Evolutionary conservation across 2,888 invertebrate genomes (phyloP).

Genomic region (Tridacna crocea): DNA sequence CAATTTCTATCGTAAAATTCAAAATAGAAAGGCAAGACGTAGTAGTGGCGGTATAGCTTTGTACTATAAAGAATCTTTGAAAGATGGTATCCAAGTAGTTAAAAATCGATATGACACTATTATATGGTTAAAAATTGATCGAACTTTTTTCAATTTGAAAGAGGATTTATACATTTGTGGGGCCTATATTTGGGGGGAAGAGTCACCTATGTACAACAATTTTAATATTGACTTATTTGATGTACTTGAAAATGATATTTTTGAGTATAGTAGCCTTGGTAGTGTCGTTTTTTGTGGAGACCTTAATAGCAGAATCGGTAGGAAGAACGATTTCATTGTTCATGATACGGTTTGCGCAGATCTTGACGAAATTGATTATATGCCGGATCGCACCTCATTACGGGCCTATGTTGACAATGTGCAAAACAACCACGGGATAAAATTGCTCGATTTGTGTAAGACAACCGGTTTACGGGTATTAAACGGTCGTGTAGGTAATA

Average conservation of each 20-base stretch:
- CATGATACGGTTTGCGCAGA: conserved; percentile 36
- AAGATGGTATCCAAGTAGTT: neutral
- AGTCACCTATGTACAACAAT: too few relatives aligned
- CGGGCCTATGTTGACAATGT: too few relatives aligned
- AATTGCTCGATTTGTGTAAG: too few relatives aligned
- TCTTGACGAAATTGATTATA: conserved; percentile 14
- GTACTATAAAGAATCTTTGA: conserved; percentile 6
- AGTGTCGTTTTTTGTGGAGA: too few relatives aligned
- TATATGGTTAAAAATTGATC: conserved; percentile 15
- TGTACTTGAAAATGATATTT: too few relatives aligned
- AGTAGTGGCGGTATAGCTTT: conserved; percentile 3
- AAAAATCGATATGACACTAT: conserved; percentile 1
- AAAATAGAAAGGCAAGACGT: neutral
- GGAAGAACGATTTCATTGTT: too few relatives aligned
- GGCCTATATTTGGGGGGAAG: conserved; percentile 28
- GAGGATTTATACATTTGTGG: conserved; percentile 16
- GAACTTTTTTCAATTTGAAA: neutral
- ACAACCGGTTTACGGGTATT: neutral
- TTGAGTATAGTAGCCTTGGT: too few relatives aligned
- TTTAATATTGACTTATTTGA: too few relatives aligned
- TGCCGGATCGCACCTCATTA: too few relatives aligned
- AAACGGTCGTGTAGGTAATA: too few relatives aligned
- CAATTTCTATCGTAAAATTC: conserved; percentile 11
- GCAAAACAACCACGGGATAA: too few relatives aligned
- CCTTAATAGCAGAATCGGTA: too few relatives aligned